A percentile compares a stretch with the other conserved stretches of the same genome.
phyloP scores from a whole-genome alignment of 2,797 vertebrate genomes.

The Labeo calbasu region DNA sequence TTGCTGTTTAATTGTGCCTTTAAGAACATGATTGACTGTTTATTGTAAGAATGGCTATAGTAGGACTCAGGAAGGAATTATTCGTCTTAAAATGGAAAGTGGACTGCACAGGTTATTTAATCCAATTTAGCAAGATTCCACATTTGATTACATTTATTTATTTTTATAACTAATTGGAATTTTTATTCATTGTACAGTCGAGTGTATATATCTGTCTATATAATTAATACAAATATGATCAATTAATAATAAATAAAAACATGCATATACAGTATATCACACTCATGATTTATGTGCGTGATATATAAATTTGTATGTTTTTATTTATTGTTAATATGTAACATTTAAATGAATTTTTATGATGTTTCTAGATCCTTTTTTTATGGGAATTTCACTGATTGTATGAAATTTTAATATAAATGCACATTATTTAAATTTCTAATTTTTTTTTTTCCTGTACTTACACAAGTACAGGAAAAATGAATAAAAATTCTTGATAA shows the following conservation, averaged over 20 bases:
- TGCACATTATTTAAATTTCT: background rate
- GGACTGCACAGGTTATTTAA: background rate
- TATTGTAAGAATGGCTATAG: background rate
- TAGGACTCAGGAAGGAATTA: background rate
- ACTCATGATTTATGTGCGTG: background rate
- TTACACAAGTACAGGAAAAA: background rate
- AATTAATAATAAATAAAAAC: too few relatives aligned
- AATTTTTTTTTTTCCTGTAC: background rate
- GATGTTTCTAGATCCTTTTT: background rate
- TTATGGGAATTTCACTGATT: background rate
- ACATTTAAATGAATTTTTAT: too few relatives aligned
- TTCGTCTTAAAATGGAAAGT: background rate
- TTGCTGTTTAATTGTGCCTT: conserved; percentile 18
- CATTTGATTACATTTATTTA: background rate
- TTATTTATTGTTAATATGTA: background rate
- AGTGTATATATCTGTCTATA: background rate
- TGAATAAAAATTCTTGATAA: background rate
- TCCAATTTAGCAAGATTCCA: background rate
- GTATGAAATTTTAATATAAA: background rate
- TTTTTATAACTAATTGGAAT: background rate
- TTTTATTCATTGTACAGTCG: background rate
- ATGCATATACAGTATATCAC: too few relatives aligned
- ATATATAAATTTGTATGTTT: background rate
- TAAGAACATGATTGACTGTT: background rate
- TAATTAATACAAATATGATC: too few relatives aligned